These are phyloP conservation scores for Gryllus longicercus DNA, from an alignment of 2,888 invertebrate genomes.

Conservation along the genomic window DNA sequence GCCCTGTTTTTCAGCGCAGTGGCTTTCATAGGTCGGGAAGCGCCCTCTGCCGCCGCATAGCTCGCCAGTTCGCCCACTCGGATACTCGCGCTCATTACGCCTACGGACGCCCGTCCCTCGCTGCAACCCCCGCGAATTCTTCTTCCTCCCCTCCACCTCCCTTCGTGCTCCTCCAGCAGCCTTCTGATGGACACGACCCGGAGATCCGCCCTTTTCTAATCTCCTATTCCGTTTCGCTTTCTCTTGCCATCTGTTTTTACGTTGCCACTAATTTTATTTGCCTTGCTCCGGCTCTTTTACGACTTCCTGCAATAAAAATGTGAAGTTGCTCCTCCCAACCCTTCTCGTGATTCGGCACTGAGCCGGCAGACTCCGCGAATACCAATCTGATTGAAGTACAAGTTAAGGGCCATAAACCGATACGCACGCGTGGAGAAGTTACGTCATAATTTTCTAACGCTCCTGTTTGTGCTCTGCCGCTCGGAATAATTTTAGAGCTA, in stretches of 20 bases:
- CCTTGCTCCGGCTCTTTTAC: conserved; percentile 6
- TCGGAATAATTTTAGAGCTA: no score
- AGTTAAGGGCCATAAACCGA: neutral
- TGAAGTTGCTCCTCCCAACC: neutral
- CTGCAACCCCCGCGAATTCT: no score
- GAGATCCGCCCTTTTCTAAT: conserved; percentile 17
- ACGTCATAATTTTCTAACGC: neutral
- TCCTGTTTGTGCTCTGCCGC: no score
- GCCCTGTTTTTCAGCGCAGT: no score
- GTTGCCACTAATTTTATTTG: conserved; percentile 17
- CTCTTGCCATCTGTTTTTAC: conserved; percentile 6
- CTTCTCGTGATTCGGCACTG: neutral
- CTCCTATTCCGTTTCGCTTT: conserved; percentile 6
- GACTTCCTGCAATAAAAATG: conserved; percentile 17
- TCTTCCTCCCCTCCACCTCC: neutral
- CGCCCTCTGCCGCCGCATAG: no score
- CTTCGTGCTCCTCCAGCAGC: neutral
- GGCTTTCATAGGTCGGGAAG: no score
- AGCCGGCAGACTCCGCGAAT: neutral
- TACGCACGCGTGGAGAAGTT: neutral
- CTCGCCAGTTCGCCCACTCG: no score
- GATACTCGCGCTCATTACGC: no score
- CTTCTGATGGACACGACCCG: conserved; percentile 2
- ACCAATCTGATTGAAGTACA: conserved; percentile 17
- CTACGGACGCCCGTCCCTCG: no score